Conservation (phyloP, 1,140 invertebrate genomes). For the Colletes gigas region DNA sequence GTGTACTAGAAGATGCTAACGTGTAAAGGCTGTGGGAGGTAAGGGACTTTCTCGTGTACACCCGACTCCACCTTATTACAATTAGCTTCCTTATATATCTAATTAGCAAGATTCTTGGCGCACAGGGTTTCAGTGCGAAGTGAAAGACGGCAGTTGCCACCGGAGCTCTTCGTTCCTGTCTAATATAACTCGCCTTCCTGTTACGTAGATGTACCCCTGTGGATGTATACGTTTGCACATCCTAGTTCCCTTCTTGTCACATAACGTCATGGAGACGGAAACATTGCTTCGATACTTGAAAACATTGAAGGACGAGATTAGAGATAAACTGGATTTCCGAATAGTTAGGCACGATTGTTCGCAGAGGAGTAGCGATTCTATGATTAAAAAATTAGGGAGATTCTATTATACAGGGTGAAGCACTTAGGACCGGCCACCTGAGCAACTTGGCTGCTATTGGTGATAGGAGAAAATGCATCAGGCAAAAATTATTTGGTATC, state of each 20-base stretch:
- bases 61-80: constrained; percentile 78
- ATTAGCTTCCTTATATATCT: constrained; percentile 78
- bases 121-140: constrained; percentile 71
- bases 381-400: no score
- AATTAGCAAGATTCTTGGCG: constrained; percentile 77
- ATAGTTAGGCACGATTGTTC: no score
- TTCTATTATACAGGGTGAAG: no score
- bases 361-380: no score
- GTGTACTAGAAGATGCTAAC: constrained; percentile 38
- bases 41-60: constrained; percentile 65
- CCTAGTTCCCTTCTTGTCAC: constrained; percentile 20
- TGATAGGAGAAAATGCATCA: no score
- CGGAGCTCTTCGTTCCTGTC: constrained; percentile 72
- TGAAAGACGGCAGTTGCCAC: constrained; percentile 77
- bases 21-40: constrained; percentile 6
- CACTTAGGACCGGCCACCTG: no score
- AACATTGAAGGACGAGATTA: not conserved
- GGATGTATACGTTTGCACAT: constrained; percentile 40
- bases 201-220: constrained; percentile 58
- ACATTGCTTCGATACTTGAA: constrained; percentile 2
- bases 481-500: no score
- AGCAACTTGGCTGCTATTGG: no score
- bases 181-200: constrained; percentile 67
- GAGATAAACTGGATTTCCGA: no score
- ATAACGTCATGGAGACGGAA: not conserved